Evolutionary conservation across 30 jellyfish, hydroid and myxozoan genomes (phyloP).

Genomic region (Hydra vulgaris): DNA sequence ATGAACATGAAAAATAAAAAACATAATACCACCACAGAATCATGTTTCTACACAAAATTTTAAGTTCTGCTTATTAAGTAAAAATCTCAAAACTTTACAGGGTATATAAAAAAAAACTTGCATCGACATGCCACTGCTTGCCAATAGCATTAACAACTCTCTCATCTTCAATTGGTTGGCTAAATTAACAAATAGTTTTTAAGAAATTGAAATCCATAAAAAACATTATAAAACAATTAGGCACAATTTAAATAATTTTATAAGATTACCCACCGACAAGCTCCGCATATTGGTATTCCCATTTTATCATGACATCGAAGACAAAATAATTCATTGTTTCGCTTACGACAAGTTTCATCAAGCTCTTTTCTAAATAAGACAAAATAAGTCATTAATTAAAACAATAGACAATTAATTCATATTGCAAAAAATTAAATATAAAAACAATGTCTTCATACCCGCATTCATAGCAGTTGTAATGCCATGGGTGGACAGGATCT

Average conservation of each 20-base stretch:
- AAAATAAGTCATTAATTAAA: neutral
- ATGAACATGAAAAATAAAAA: too few relatives aligned
- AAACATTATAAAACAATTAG: too few relatives aligned
- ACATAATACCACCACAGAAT: neutral
- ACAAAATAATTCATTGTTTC: slow-evolving; percentile 83
- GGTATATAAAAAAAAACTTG: slow-evolving; percentile 14
- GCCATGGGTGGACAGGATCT: slow-evolving; percentile 99
- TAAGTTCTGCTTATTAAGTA: too few relatives aligned
- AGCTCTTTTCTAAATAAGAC: slow-evolving; percentile 61
- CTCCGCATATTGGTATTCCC: slow-evolving; percentile 95
- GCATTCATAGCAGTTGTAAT: slow-evolving; percentile 89
- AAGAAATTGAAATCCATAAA: neutral
- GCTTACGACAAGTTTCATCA: slow-evolving; percentile 85
- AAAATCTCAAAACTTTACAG: neutral
- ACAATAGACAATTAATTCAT: neutral
- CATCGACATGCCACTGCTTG: slow-evolving; percentile 95
- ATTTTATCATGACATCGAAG: slow-evolving; percentile 96
- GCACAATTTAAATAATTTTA: too few relatives aligned
- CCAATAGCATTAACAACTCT: slow-evolving; percentile 97
- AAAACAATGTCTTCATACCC: too few relatives aligned
- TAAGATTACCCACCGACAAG: slow-evolving; percentile 70
- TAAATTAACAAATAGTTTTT: neutral
- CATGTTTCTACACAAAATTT: too few relatives aligned
- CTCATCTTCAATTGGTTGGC: slow-evolving; percentile 89
- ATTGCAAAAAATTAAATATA: too few relatives aligned